These are phyloP conservation scores for Danio rerio DNA, from an alignment of 2,113 vertebrate species.

Conservation along the genomic window GRCz12tu NC_133187.1:30792501-30793000, in stretches of 20 bases:
- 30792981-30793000: constrained; percentile 80
- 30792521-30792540: constrained; percentile 56
- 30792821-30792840: constrained; percentile 29
- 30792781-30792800: not conserved
- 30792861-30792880: not conserved
- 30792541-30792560: constrained; percentile 62
- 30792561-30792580: constrained; percentile 38
- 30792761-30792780: constrained; percentile 2
- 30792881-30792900: constrained; percentile 31
- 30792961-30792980: constrained; percentile 71
- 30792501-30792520: constrained; percentile 9
- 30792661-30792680: not conserved
- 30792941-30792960: constrained; percentile 72
- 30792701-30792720: not conserved
- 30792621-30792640: not conserved
- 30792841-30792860: not conserved
- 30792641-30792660: not conserved
- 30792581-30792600: constrained; percentile 41
- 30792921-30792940: constrained; percentile 58
- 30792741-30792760: constrained; percentile 40
- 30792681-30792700: too few relatives aligned
- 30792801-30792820: not conserved
- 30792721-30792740: constrained; percentile 17
- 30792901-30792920: constrained; percentile 50
- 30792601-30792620: not conserved